Evolutionary conservation across 2,113 vertebrate species (phyloP), one percentile per base, ranked within the genome.

Genomic region (Clarias batrachus): DNA sequence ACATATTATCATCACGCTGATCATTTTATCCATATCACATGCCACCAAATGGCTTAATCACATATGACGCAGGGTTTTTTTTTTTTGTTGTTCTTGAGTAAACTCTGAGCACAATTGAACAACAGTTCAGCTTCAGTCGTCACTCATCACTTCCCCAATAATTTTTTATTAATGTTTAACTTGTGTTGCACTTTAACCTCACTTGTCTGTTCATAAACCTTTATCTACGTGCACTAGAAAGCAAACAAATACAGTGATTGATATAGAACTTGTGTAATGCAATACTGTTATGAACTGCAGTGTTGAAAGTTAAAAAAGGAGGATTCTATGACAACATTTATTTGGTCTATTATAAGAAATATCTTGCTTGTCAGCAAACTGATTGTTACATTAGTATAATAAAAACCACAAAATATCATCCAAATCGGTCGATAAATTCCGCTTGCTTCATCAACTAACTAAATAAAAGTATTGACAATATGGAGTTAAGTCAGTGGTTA

Each of bases 81-180:
- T 54, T 12, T 57, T 59, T 59, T 57, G 27, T 17, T 54, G 54
- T 23, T n/a, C 11, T 66, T 27, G 11, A 27, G n/a, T 56, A 54
- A 25, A 79, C n/a, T 17, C 77, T 79, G 54, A 79, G 56, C 41
- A 48, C 48, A 48, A 48, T 48, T 48, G 7, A 48, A 48, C 7
- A 79, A 30, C 30, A 78, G n/a, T 33, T 78, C 48, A 6, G 79
- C 66, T 66, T 68, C 73, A 57, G 59, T 81, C 74, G 9, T 84
- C 52, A 74, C 57, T 87, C 78, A 48, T 78, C 73, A 48, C 25
- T 80, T 81, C 30, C 23, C 60, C 52, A 54, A 65, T 83, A 3
- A 17, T 79, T 52, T 73, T 7, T 81, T 85, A 65, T 90, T 87
- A 90, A 90, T 90, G 81, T 86, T 90, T 89, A 89, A 89, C 89